Base-by-base conservation (phyloP, 2,113 vertebrate species). In the Bufo gargarizans region DNA sequence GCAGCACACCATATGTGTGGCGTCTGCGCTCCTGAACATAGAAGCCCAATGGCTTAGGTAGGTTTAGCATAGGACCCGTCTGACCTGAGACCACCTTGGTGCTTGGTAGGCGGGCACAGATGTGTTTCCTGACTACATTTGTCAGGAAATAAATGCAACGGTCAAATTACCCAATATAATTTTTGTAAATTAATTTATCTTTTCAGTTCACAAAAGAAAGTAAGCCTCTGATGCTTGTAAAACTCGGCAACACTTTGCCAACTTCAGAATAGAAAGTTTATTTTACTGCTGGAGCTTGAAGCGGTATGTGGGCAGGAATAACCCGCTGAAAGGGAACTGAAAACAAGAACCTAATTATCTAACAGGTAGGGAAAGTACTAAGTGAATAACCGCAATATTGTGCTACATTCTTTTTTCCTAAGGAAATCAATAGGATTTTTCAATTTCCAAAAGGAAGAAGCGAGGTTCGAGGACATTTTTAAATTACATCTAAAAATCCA, bases 381-480 rank as follows among this genome's bases (percentile, higher is more conserved):
- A 79, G 22, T 82, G 59, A 82, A 78, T 53, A 53, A n/a, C 49
- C 6, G 49, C 7, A 6, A 78, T n/a, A 78, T 78, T 53, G 58
- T 61, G 63, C 65, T 63, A 78, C 56, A 43, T 71, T 78, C 50
- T 53, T 78, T 82, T 80, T 82, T 65, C 49, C 45, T 49, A 19
- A 63, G 58, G 43, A 65, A 82, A 82, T 82, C 61, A 50, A 82
- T 82, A 82, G 43, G 17, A 65, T 82, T 67, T 82, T 82, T 82
- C 43, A 82, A 65, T 82, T 45, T 82, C 47, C 61, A 65, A 65
- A 65, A 11, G 61, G 61, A 20, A 20, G 61, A 67, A 67, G 47
- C 10, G 19, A 82, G 67, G 43, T 65, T 82, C 43, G 11, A 45
- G 45, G 17, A 82, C 59, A 49, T 82, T 82, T 63, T 82, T 50